Conservation (phyloP, 2,113 vertebrate species). For the Hucho hucho region DNA sequence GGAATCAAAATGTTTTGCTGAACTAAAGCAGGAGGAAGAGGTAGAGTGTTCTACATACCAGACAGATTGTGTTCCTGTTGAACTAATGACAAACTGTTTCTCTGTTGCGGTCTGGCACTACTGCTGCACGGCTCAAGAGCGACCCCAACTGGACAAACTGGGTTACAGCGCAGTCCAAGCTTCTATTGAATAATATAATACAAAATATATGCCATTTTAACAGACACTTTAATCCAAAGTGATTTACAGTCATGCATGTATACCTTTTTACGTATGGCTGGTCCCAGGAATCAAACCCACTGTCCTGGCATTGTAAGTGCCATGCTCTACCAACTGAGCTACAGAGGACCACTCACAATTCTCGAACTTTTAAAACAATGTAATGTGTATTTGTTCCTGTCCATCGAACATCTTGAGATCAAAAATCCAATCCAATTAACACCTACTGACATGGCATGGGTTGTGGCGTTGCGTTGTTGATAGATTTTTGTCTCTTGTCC, state of each 20-base stretch:
- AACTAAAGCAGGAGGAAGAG: background rate
- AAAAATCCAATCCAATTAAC: background rate
- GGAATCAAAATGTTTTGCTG: too few species aligned
- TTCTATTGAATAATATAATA: background rate
- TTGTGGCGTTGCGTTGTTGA: background rate
- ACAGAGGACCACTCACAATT: background rate
- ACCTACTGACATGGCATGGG: background rate
- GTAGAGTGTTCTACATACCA: background rate
- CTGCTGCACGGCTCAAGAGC: constrained; percentile 11
- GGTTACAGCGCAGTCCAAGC: background rate
- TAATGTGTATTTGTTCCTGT: background rate
- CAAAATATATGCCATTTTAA: too few species aligned
- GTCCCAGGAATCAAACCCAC: too few species aligned
- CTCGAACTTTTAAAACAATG: background rate
- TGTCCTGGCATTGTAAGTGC: too few species aligned
- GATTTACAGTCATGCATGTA: too few species aligned
- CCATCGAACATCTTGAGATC: background rate
- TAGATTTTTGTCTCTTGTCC: constrained; percentile 37
- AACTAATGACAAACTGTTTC: too few species aligned
- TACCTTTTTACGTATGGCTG: too few species aligned
- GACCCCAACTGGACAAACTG: constrained; percentile 51
- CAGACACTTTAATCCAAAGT: too few species aligned
- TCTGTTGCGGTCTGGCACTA: too few species aligned
- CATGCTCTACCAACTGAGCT: background rate
- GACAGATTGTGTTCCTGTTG: background rate